Percentiles rank a stretch among this genome's conserved stretches.
phyloP scores from a whole-genome alignment of 2,888 invertebrate genomes.

The Acanthococcus lagerstroemiae region DNA sequence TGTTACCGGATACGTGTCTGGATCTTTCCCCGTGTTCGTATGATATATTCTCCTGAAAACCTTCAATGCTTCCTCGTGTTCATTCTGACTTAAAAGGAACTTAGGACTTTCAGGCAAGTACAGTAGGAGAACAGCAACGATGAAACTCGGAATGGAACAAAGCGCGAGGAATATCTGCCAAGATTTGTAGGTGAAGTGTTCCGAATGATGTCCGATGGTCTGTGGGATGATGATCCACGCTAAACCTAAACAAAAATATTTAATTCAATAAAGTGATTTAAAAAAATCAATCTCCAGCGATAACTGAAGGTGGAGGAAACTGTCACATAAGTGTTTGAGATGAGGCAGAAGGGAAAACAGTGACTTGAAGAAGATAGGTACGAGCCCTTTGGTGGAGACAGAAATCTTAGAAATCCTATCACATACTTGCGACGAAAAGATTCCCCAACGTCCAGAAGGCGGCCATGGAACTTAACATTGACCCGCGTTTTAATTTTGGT shows the following conservation, averaged over 20 bases:
- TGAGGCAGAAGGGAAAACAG: too few relatives aligned
- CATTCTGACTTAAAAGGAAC: constrained; percentile 68
- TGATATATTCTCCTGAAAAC: constrained; percentile 72
- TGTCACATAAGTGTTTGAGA: too few relatives aligned
- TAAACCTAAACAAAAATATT: constrained; percentile 43
- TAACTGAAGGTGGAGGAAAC: neutral
- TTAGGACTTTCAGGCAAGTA: constrained; percentile 86
- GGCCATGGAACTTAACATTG: constrained; percentile 87
- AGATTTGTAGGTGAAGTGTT: constrained; percentile 70
- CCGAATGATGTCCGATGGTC: constrained; percentile 55
- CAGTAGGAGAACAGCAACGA: constrained; percentile 71
- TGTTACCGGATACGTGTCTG: constrained; percentile 66
- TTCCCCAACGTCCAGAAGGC: constrained; percentile 93
- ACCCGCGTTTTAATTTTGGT: constrained; percentile 78
- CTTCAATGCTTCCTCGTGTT: constrained; percentile 67
- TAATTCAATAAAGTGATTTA: constrained; percentile 4
- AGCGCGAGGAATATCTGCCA: constrained; percentile 85
- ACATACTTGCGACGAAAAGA: constrained; percentile 70
- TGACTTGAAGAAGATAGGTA: too few relatives aligned
- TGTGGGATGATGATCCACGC: constrained; percentile 50
- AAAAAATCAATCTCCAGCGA: neutral
- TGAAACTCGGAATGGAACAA: constrained; percentile 78
- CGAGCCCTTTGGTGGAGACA: too few relatives aligned
- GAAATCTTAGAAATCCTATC: neutral
- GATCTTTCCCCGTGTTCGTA: constrained; percentile 66